Base-by-base conservation (phyloP, 1,140 invertebrate genomes). In the Planococcus citri region DNA sequence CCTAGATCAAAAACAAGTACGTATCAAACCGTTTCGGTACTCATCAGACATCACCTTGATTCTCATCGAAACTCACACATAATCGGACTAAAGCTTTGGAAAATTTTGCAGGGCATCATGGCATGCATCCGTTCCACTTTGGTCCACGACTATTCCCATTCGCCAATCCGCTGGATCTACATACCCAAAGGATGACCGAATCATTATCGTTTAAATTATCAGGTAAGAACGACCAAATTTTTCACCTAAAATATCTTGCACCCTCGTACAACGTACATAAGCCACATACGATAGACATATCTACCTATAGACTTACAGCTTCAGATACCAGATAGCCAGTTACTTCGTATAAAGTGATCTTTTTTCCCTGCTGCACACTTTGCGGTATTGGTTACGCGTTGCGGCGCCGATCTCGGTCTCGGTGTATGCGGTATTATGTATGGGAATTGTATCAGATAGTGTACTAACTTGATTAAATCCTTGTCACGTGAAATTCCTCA, bases 1-100 rank as follows among this genome's bases (percentile, higher is more conserved):
- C 95, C 95, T 1, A 82, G 96, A 73, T 95, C 92, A 27, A 97
- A 97, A 83, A 91, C 92, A 74, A 86, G 87, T 88, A 82, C 86
- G 86, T 83, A 51, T 51, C 2, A 51, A 37, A 37, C 33, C 14
- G 33, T 38, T 41, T 67, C 8, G 17, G 2, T 10, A n/a, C 6
- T n/a, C n/a, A n/a, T n/a, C n/a, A n/a, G 61, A 41, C 9, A 41
- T 41, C n/a, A 41, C 9, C n/a, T 41, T 41, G 37, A 41, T 41
- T 41, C 9, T 41, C 37, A n/a, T 9, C 37, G n/a, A n/a, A 41
- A 41, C 9, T 10, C n/a, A 10, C n/a, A 41, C 9, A 10, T 41
- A 10, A 41, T 58, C 51, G 17, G 25, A 25, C 27, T 27, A 24
- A 24, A 29, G 61, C 1, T 58, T 61, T 14, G 20, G 3, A 33